Evolutionary conservation across 2,797 vertebrate species (phyloP).

Genomic region (Ctenochaetus hawaiiensis): DNA sequence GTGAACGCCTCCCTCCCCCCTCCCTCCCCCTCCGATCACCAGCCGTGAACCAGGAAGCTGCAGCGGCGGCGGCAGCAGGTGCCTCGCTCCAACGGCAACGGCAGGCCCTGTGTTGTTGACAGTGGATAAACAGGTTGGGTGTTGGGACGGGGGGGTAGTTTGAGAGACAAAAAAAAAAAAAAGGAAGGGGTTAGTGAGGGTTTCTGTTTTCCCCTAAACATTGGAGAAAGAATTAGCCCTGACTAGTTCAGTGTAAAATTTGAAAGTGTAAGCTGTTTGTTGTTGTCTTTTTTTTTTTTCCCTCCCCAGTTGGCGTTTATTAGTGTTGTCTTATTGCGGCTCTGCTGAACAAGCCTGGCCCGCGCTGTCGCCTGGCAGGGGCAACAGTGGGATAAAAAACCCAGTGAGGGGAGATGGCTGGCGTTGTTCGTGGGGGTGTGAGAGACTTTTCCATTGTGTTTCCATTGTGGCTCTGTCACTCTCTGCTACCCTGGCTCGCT

Average conservation of each 20-base stretch:
- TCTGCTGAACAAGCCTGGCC: constrained; percentile 79
- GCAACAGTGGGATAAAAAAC: constrained; percentile 63
- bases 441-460: constrained; percentile 75
- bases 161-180: constrained; percentile 32
- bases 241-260: constrained; percentile 81
- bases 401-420: constrained; percentile 70
- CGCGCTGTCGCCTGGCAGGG: constrained; percentile 64
- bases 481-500: constrained; percentile 81
- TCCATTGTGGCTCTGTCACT: constrained; percentile 82
- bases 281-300: constrained; percentile 41
- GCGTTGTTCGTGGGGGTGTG: constrained; percentile 57
- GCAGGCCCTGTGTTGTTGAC: constrained; percentile 74
- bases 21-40: constrained; percentile 31
- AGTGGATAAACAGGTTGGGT: constrained; percentile 88
- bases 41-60: constrained; percentile 83
- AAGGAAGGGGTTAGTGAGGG: constrained; percentile 55
- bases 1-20: constrained; percentile 50
- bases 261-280: constrained; percentile 79
- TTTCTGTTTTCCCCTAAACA: constrained; percentile 77
- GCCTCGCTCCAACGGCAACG: constrained; percentile 78
- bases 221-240: constrained; percentile 76
- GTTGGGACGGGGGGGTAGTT: constrained; percentile 59
- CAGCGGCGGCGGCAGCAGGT: constrained; percentile 82
- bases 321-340: constrained; percentile 80
- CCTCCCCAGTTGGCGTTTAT: constrained; percentile 72